Evolutionary conservation across 2,888 invertebrate species (phyloP).

Genomic region (Alitta virens): DNA sequence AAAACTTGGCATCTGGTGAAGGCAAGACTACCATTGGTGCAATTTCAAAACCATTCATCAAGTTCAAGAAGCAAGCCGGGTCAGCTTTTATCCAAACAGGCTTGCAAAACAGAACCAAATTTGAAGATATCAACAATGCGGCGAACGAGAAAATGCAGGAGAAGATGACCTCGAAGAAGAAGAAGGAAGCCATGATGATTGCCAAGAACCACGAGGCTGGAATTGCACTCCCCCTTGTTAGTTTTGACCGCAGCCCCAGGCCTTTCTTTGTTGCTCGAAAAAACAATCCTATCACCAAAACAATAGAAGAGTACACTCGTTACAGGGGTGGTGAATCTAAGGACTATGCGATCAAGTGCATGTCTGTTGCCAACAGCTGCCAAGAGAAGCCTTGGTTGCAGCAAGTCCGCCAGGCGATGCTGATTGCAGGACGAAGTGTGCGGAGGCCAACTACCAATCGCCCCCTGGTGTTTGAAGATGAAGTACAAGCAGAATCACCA

Average conservation of each 20-base stretch:
- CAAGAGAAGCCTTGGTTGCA: conserved; percentile 54
- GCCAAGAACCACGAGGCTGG: conserved; percentile 40
- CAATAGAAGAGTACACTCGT: conserved; percentile 40
- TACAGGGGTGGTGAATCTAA: conserved; percentile 49
- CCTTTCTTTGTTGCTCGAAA: conserved; percentile 38
- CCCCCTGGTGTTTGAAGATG: conserved; percentile 17
- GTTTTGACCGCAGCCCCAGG: conserved; percentile 39
- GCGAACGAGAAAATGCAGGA: not conserved
- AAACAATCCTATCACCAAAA: conserved; percentile 4
- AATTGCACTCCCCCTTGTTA: conserved; percentile 44
- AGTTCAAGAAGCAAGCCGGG: not conserved
- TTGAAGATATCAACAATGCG: not conserved
- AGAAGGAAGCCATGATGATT: conserved; percentile 5
- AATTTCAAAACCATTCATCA: not conserved
- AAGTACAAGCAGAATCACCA: too few relatives aligned
- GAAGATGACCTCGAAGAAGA: not conserved
- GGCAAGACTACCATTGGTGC: not conserved
- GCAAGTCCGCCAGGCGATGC: conserved; percentile 52
- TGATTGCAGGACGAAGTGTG: conserved; percentile 43
- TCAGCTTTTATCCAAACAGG: not conserved
- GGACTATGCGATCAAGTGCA: conserved; percentile 51
- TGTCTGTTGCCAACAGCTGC: conserved; percentile 52
- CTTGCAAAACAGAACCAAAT: not conserved
- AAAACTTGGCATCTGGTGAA: not conserved
- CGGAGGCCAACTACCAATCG: conserved; percentile 26